Conservation (phyloP, 2,113 vertebrate genomes). For the Dromiciops gliroides region DNA sequence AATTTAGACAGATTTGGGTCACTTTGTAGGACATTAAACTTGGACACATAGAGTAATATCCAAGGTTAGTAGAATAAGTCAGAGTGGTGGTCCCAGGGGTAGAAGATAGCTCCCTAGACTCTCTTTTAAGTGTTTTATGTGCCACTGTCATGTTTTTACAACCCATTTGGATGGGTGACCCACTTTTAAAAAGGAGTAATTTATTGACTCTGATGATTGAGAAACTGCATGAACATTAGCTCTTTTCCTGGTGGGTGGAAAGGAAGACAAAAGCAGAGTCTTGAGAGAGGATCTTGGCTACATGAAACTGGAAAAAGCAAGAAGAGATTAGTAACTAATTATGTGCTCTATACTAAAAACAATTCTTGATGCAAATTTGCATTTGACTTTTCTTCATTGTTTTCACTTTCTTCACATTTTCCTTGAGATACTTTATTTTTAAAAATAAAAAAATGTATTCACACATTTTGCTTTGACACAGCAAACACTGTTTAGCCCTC, state of each 20-base stretch:
- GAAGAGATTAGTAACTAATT: not conserved
- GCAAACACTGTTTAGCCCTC: not conserved
- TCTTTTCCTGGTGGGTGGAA: not conserved
- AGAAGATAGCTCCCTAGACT: not conserved
- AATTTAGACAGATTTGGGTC: not conserved
- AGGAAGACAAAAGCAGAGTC: not conserved
- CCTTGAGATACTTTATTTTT: not conserved
- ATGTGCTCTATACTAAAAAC: not conserved
- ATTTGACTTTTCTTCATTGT: not conserved
- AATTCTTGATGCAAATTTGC: constrained; percentile 18
- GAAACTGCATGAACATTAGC: not conserved
- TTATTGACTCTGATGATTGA: constrained; percentile 17
- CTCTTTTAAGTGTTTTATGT: not conserved
- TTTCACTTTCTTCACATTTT: not conserved
- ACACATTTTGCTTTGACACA: not conserved
- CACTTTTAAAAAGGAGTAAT: constrained; percentile 2
- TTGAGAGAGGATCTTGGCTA: not conserved
- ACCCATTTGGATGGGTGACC: constrained; percentile 19
- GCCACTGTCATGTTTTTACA: constrained; percentile 1
- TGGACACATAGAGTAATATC: constrained; percentile 28
- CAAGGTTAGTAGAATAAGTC: not conserved
- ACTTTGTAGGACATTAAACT: constrained; percentile 27
- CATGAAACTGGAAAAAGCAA: not conserved
- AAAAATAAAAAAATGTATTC: not conserved
- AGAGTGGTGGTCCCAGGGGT: not conserved